Evolutionary conservation across 2,113 vertebrate species (phyloP).

Genomic region (Triplophysa siluroides): DNA sequence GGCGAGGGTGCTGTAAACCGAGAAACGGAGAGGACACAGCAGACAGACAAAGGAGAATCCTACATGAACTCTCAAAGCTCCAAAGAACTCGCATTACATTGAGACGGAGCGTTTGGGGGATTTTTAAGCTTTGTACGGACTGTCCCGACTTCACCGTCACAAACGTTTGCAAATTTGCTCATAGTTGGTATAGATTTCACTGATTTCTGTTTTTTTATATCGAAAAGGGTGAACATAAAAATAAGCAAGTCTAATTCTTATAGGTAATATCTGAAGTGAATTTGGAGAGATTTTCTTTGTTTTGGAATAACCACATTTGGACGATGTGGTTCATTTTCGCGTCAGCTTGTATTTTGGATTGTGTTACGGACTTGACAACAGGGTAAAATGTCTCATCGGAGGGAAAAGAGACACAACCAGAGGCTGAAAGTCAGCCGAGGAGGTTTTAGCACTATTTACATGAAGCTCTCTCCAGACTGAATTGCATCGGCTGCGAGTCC

Average conservation of each 20-base stretch:
- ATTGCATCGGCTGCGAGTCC: slow-evolving; percentile 56
- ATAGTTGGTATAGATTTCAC: slow-evolving; percentile 61
- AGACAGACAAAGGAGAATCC: slow-evolving; percentile 68
- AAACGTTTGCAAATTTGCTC: slow-evolving; percentile 57
- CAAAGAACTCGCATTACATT: slow-evolving; percentile 67
- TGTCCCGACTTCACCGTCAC: slow-evolving; percentile 45
- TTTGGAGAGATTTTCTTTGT: slow-evolving; percentile 53
- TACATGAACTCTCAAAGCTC: slow-evolving; percentile 76
- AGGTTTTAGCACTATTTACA: slow-evolving; percentile 44
- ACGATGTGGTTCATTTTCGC: slow-evolving; percentile 50
- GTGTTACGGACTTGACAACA: slow-evolving; percentile 71
- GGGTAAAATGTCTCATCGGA: slow-evolving; percentile 66
- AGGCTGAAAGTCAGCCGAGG: slow-evolving; percentile 46
- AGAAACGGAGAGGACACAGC: slow-evolving; percentile 65
- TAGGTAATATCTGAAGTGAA: slow-evolving; percentile 49
- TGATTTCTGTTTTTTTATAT: slow-evolving; percentile 45
- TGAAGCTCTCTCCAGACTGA: slow-evolving; percentile 50
- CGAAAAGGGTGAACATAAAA: slow-evolving; percentile 35
- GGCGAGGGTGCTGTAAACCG: slow-evolving; percentile 21
- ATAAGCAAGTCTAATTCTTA: slow-evolving; percentile 37
- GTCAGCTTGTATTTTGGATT: slow-evolving; percentile 48
- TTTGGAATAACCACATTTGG: slow-evolving; percentile 48
- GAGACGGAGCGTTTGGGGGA: slow-evolving; percentile 55
- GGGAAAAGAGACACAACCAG: slow-evolving; percentile 35
- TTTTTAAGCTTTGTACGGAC: slow-evolving; percentile 53